phyloP scores from a whole-genome alignment of 2,888 invertebrate genomes.

The Anthrax anthrax region DNA sequence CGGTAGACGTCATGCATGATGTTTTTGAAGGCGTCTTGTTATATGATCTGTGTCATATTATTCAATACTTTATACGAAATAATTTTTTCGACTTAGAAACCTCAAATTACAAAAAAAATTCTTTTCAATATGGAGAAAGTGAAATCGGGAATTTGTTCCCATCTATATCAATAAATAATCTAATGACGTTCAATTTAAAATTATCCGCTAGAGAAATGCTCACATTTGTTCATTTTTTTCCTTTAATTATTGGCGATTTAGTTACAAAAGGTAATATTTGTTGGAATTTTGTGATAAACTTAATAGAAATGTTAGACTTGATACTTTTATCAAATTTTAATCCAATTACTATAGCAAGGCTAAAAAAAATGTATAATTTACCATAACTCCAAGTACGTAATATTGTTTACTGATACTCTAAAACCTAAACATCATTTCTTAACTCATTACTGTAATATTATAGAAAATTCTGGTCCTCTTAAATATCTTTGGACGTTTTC shows the following conservation, averaged over 20 bases:
- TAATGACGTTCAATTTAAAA: background rate
- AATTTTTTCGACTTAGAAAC: background rate
- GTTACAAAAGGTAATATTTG: background rate
- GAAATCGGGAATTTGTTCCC: background rate
- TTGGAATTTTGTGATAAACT: background rate
- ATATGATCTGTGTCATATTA: background rate
- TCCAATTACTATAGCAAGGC: background rate
- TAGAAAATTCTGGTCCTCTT: background rate
- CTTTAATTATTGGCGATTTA: background rate
- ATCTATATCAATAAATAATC: background rate
- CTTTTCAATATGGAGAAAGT: background rate
- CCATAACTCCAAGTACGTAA: background rate
- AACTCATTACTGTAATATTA: background rate
- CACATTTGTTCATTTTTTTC: background rate
- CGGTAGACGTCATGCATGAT: conserved; percentile 1
- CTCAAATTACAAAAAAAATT: background rate
- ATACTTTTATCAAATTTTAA: background rate
- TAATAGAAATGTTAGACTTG: background rate
- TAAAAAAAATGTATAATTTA: background rate
- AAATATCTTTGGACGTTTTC: background rate
- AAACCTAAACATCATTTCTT: background rate
- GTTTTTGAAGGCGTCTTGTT: background rate
- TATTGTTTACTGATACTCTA: background rate
- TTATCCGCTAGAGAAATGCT: background rate
- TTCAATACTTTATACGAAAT: background rate